Percentiles rank a stretch among this genome's conserved stretches.
phyloP scores from a whole-genome alignment of 23 tunicate species.

The Phallusia fumigata region DNA sequence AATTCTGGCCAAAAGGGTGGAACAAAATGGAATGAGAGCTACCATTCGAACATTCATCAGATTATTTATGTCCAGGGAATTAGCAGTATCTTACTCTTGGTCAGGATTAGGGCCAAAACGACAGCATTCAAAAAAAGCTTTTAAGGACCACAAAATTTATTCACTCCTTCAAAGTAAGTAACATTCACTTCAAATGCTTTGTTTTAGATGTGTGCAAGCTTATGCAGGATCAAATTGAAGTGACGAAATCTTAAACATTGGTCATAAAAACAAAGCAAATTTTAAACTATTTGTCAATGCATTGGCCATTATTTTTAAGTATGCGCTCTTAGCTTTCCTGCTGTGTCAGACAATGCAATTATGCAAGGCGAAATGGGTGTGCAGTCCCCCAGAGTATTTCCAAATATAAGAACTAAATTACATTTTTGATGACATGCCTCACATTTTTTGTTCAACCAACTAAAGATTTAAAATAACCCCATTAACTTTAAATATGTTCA shows the following conservation, averaged over 20 bases:
- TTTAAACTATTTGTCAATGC: background rate
- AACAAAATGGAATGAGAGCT: background rate
- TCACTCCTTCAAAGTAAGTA: background rate
- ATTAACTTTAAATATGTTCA: background rate
- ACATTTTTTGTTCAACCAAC: background rate
- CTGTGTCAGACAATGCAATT: background rate
- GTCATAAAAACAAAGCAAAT: background rate
- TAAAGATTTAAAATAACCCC: background rate
- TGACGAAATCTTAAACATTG: background rate
- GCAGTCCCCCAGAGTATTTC: background rate
- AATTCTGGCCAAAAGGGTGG: background rate
- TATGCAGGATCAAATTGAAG: background rate
- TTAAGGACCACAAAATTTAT: background rate
- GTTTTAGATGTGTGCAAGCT: background rate
- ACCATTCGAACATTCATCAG: background rate
- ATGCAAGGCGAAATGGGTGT: background rate
- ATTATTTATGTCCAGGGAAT: background rate
- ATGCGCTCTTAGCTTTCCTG: background rate
- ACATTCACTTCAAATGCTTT: background rate
- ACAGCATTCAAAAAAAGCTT: slow-evolving; percentile 6
- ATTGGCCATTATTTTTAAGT: background rate
- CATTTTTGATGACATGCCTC: background rate
- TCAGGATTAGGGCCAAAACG: background rate
- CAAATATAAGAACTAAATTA: background rate
- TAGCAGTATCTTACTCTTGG: background rate